These are phyloP conservation scores for Talpa occidentalis DNA, from an alignment of 2,113 vertebrate species.

Conservation along the genomic window DNA sequence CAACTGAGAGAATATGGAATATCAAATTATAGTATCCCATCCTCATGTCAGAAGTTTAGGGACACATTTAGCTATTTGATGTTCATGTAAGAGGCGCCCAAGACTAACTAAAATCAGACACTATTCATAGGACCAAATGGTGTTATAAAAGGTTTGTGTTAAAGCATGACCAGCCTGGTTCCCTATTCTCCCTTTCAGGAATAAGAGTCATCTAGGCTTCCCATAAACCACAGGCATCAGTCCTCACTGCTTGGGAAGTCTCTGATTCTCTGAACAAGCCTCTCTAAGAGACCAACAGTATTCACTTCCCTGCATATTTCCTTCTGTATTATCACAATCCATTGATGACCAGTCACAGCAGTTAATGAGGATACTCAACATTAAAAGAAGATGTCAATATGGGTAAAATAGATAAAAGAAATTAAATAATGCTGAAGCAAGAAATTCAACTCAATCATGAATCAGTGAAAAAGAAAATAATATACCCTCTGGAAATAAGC, in stretches of 20 bases:
- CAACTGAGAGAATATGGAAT: neutral
- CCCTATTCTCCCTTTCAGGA: neutral
- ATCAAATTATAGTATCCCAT: constrained; percentile 2
- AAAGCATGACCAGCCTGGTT: constrained; percentile 63
- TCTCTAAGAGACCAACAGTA: neutral
- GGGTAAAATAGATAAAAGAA: neutral
- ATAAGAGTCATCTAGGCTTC: neutral
- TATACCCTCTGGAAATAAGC: neutral
- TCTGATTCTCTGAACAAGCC: neutral
- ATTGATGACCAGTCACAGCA: neutral
- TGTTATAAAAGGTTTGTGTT: constrained; percentile 58
- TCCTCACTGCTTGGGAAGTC: neutral
- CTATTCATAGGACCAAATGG: neutral
- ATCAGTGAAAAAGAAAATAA: neutral
- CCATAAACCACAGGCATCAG: neutral
- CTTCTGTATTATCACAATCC: neutral
- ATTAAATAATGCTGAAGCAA: neutral
- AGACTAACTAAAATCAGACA: constrained; percentile 68
- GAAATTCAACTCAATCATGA: neutral
- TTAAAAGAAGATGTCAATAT: neutral
- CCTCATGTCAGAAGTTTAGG: neutral
- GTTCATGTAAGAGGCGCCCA: neutral
- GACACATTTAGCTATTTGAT: constrained; percentile 49
- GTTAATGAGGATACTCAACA: neutral
- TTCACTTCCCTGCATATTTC: neutral